Percentiles rank a stretch among this genome's conserved stretches.
Conservation (phyloP, 2,888 invertebrate species). For the Tholera decimalis region DNA sequence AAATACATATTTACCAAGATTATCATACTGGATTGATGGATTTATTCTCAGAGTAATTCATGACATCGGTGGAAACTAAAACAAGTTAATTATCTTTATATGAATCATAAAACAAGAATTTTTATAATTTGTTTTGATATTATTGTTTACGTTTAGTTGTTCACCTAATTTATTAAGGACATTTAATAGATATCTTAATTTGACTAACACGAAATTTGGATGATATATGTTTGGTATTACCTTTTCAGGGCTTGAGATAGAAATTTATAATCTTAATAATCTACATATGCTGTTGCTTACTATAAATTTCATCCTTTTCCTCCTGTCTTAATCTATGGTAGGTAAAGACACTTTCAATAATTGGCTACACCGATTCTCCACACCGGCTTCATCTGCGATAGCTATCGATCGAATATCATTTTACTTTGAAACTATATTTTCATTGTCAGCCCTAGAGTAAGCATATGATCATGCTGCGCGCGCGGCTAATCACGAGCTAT, state of each 20-base stretch:
- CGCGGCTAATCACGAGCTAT: constrained; percentile 76
- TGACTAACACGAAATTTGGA: not conserved
- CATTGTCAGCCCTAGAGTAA: constrained; percentile 47
- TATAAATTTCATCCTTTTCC: not conserved
- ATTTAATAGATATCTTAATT: not conserved
- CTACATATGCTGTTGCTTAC: not conserved
- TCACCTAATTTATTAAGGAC: not conserved
- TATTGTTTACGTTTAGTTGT: not conserved
- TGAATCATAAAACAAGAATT: too few species aligned
- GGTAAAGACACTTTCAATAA: not conserved
- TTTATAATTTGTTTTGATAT: too few species aligned
- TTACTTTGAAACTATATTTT: not conserved
- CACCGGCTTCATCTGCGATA: not conserved
- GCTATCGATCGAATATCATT: not conserved
- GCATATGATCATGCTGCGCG: constrained; percentile 74
- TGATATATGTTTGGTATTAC: not conserved
- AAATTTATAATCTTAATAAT: too few species aligned
- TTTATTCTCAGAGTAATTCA: constrained; percentile 20
- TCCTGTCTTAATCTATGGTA: not conserved
- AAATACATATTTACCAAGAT: not conserved
- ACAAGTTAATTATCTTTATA: constrained; percentile 18
- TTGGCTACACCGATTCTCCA: not conserved
- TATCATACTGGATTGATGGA: not conserved
- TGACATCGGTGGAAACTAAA: constrained; percentile 16
- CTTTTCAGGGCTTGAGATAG: too few species aligned